Evolutionary conservation across 1,140 invertebrate species (phyloP).

Genomic region (Drosophila tristis): DNA sequence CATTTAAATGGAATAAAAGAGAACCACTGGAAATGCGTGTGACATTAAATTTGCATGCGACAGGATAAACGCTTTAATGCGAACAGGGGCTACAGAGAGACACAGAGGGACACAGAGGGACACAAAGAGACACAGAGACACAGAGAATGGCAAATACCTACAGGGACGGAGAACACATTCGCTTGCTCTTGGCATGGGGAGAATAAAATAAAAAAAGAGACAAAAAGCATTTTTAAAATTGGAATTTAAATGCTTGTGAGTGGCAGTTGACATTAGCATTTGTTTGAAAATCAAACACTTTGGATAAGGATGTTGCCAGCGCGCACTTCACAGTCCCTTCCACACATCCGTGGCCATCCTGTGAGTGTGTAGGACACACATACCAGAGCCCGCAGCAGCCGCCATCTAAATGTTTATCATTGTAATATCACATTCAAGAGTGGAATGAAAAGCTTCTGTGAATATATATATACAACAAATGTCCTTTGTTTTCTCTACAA

Average conservation of each 20-base stretch:
- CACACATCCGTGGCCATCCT: background rate
- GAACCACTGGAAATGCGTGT: constrained; percentile 27
- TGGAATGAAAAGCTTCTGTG: background rate
- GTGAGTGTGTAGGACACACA: constrained; percentile 4
- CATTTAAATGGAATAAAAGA: constrained; percentile 4
- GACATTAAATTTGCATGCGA: constrained; percentile 52
- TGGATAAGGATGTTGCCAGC: constrained; percentile 37
- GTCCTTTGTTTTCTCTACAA: constrained; percentile 46
- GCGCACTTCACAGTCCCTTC: background rate
- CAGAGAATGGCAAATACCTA: background rate
- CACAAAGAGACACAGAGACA: constrained; percentile 19
- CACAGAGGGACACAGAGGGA: constrained; percentile 24
- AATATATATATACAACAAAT: constrained; percentile 30
- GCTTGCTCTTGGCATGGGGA: too few relatives aligned
- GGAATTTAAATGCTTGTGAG: constrained; percentile 76
- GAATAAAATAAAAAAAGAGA: too few relatives aligned
- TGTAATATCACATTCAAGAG: constrained; percentile 36
- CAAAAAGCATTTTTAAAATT: constrained; percentile 67
- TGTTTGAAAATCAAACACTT: constrained; percentile 59
- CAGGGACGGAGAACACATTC: constrained; percentile 6
- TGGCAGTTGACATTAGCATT: constrained; percentile 82
- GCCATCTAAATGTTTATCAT: constrained; percentile 52
- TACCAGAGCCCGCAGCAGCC: constrained; percentile 17
- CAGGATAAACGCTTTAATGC: constrained; percentile 41
- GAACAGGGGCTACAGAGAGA: constrained; percentile 5